These are phyloP conservation scores for Leptinotarsa juncta DNA, from an alignment of 2,888 invertebrate genomes.

Conservation along the genomic window DNA sequence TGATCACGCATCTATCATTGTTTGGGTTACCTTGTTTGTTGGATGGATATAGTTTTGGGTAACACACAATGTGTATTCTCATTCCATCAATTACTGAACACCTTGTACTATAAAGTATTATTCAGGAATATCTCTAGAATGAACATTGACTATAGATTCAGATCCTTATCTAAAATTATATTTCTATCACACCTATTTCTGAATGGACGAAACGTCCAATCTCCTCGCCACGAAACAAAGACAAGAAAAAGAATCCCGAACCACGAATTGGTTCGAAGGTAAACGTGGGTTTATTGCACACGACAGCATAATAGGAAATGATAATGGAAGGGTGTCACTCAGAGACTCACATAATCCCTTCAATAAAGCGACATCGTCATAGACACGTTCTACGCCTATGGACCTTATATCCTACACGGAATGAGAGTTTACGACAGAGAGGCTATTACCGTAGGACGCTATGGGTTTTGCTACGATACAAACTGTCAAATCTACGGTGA, in stretches of 20 bases:
- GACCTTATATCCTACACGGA: constrained; percentile 58
- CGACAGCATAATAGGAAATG: constrained; percentile 42
- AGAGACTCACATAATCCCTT: constrained; percentile 26
- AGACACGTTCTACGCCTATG: constrained; percentile 64
- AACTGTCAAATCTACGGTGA: constrained; percentile 61
- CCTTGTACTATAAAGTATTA: too few relatives aligned
- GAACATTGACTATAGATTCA: too few relatives aligned
- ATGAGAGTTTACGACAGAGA: constrained; percentile 64
- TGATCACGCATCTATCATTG: too few relatives aligned
- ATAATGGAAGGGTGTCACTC: constrained; percentile 47
- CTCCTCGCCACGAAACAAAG: not conserved
- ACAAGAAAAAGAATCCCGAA: not conserved
- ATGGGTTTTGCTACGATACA: constrained; percentile 60
- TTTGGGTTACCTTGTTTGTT: too few relatives aligned
- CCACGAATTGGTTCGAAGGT: constrained; percentile 17
- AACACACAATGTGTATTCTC: too few relatives aligned
- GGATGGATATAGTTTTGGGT: too few relatives aligned
- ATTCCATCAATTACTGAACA: too few relatives aligned
- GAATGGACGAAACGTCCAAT: not conserved
- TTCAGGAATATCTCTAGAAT: too few relatives aligned
- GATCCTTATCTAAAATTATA: too few relatives aligned
- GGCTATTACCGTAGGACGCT: constrained; percentile 61
- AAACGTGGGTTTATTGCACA: constrained; percentile 45
- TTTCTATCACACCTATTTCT: too few relatives aligned
- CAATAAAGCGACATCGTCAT: constrained; percentile 36